phyloP scores from a whole-genome alignment of 2,797 vertebrate genomes.

The Ptychadena robeensis region DNA sequence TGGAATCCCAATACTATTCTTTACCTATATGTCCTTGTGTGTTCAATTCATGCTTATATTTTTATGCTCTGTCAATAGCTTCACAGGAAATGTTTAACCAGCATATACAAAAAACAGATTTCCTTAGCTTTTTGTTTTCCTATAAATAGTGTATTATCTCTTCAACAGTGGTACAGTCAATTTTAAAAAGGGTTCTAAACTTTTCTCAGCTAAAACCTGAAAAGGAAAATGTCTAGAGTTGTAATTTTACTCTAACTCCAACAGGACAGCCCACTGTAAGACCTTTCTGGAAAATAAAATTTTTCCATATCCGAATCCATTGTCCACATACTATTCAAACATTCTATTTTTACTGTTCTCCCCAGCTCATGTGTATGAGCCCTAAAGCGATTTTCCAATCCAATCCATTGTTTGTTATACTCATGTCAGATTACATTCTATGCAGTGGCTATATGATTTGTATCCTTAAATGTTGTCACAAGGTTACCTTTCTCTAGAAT shows the following conservation, averaged over 20 bases:
- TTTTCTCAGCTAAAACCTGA: background rate
- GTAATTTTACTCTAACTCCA: background rate
- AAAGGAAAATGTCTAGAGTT: background rate
- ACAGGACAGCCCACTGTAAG: background rate
- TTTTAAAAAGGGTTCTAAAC: background rate
- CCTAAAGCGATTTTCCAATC: background rate
- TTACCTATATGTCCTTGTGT: too few species aligned
- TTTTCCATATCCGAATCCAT: background rate
- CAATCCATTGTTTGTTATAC: background rate
- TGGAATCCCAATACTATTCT: too few species aligned
- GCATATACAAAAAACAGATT: too few species aligned
- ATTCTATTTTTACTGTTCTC: background rate
- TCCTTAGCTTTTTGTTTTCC: too few species aligned
- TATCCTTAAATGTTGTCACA: slow-evolving; percentile 30
- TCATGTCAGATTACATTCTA: background rate
- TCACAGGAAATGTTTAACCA: too few species aligned
- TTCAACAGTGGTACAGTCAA: too few species aligned
- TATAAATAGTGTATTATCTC: too few species aligned
- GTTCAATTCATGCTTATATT: too few species aligned
- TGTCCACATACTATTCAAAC: background rate
- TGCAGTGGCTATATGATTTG: background rate
- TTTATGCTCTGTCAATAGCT: too few species aligned
- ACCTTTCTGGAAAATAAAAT: background rate
- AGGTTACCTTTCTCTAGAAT: slow-evolving; percentile 36
- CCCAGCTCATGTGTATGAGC: background rate